A percentile compares a stretch with the other conserved stretches of the same genome.
Conservation (phyloP, 2,113 vertebrate species). For the Phyllopteryx taeniolatus region DNA sequence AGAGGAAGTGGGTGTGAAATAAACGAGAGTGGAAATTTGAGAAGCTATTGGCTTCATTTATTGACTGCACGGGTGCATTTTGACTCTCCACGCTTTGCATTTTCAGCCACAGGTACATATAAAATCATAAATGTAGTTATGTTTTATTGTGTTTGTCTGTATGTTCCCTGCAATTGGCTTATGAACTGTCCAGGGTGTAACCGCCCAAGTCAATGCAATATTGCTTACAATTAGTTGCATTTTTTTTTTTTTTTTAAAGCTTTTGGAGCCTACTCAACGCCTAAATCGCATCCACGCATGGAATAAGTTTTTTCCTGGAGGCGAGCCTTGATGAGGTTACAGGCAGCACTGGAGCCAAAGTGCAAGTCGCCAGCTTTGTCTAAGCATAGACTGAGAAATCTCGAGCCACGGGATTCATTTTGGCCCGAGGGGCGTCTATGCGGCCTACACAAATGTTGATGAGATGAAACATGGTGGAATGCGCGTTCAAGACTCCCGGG, state of each 20-base stretch:
- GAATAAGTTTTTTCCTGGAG: not conserved
- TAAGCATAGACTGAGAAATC: slow-evolving; percentile 62
- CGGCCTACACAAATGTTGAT: slow-evolving; percentile 70
- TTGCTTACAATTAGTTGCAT: no score
- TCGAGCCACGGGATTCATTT: slow-evolving; percentile 47
- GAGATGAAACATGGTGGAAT: slow-evolving; percentile 58
- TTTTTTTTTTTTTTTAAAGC: no score
- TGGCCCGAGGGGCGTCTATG: slow-evolving; percentile 46
- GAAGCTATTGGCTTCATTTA: no score
- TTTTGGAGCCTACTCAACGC: no score
- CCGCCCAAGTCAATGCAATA: no score
- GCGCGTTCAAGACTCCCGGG: slow-evolving; percentile 56
- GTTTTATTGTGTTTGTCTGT: not conserved
- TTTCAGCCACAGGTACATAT: not conserved
- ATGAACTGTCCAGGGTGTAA: no score
- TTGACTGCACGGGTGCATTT: no score
- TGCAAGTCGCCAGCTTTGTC: slow-evolving; percentile 47
- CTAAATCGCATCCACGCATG: no score
- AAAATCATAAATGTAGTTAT: not conserved
- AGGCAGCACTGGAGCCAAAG: slow-evolving; percentile 38
- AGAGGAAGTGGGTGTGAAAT: no score
- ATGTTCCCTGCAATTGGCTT: no score
- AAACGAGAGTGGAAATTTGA: no score
- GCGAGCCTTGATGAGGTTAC: slow-evolving; percentile 27
- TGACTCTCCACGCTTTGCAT: not conserved